phyloP scores from a whole-genome alignment of 1,140 invertebrate genomes.

The Magallana angulata region DNA sequence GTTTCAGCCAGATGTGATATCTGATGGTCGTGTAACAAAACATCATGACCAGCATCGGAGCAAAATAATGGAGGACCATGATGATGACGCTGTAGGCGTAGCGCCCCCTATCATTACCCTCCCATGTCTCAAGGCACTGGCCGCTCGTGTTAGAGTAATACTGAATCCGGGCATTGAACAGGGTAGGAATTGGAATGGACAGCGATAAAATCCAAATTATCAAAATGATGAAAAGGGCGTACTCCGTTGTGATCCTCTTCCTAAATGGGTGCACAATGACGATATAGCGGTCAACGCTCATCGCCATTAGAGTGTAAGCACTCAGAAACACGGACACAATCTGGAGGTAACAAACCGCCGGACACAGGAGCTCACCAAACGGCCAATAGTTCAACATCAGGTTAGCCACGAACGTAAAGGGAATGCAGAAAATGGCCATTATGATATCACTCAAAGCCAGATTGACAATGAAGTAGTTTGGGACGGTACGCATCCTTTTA shows the following conservation, averaged over 20 bases:
- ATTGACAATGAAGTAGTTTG: constrained; percentile 97
- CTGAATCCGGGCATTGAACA: constrained; percentile 82
- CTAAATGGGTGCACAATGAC: constrained; percentile 93
- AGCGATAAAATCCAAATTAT: constrained; percentile 88
- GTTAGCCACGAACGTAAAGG: constrained; percentile 93
- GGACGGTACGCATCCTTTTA: constrained; percentile 93
- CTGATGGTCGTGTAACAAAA: constrained; percentile 93
- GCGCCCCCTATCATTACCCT: constrained; percentile 49
- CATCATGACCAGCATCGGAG: constrained; percentile 89
- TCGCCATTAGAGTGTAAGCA: constrained; percentile 94
- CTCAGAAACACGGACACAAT: constrained; percentile 97
- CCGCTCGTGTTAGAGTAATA: constrained; percentile 67
- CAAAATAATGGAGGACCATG: constrained; percentile 90
- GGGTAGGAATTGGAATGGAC: constrained; percentile 89
- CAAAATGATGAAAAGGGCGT: constrained; percentile 86
- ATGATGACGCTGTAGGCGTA: constrained; percentile 86
- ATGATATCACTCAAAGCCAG: constrained; percentile 96
- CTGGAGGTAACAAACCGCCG: constrained; percentile 90
- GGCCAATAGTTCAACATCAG: constrained; percentile 91
- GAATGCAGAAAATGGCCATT: constrained; percentile 94
- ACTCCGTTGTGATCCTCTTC: constrained; percentile 87
- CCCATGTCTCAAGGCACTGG: constrained; percentile 64
- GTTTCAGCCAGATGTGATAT: constrained; percentile 91
- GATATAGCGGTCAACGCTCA: constrained; percentile 96
- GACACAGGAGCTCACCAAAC: constrained; percentile 94